Percentiles rank a stretch among this genome's conserved stretches.
phyloP scores from a whole-genome alignment of 2,113 vertebrate species.

The Saguinus midas region DNA sequence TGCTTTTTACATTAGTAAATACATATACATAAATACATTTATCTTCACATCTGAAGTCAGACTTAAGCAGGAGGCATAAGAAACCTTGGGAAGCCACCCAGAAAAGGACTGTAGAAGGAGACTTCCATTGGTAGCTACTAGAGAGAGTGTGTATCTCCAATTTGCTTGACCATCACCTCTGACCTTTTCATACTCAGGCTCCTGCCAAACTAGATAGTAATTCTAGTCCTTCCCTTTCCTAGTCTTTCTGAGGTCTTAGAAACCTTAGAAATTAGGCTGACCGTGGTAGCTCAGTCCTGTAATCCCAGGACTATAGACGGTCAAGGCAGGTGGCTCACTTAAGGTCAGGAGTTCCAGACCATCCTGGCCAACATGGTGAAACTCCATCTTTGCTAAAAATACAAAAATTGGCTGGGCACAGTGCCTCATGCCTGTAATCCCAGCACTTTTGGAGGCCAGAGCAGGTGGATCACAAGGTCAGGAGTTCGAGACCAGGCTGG shows the following conservation, averaged over 20 bases:
- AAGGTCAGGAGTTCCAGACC: no score
- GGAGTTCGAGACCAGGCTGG: no score
- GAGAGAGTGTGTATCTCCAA: background rate
- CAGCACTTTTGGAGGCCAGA: no score
- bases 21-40: background rate
- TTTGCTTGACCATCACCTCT: background rate
- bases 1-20: constrained; percentile 55
- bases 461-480: no score
- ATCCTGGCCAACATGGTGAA: no score
- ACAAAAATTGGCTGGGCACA: no score
- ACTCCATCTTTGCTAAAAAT: no score
- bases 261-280: background rate
- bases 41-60: background rate
- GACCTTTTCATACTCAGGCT: background rate
- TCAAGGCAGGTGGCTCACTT: no score
- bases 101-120: background rate
- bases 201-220: constrained; percentile 6
- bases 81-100: background rate
- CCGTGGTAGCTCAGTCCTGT: no score
- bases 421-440: no score
- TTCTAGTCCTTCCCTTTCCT: background rate
- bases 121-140: background rate
- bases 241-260: background rate
- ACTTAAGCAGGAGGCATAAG: background rate
- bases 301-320: no score